Evolutionary conservation across 2,888 invertebrate species (phyloP).

Genomic region (Antheraea assamensis): DNA sequence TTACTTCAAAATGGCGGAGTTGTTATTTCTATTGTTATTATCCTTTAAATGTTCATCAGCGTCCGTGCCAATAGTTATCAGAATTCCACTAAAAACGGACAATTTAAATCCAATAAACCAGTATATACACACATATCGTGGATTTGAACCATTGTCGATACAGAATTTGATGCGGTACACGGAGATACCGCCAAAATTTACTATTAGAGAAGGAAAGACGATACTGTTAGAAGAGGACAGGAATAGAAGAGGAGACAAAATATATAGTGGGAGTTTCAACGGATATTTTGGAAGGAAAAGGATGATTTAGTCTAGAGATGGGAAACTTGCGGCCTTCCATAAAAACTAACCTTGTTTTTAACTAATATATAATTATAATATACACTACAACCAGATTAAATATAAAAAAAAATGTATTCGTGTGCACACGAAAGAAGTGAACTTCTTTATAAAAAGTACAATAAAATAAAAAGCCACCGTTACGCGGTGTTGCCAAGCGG

Average conservation of each 20-base stretch:
- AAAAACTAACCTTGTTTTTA: too few species aligned
- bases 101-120: slow-evolving; percentile 35
- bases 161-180: slow-evolving; percentile 39
- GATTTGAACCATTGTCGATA: slow-evolving; percentile 37
- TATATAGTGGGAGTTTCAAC: slow-evolving; percentile 29
- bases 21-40: slow-evolving; percentile 21
- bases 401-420: too few species aligned
- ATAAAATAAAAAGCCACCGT: slow-evolving; percentile 66
- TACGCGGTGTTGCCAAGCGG: slow-evolving; percentile 74
- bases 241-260: slow-evolving; percentile 23
- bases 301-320: slow-evolving; percentile 24
- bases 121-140: slow-evolving; percentile 37
- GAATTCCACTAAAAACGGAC: slow-evolving; percentile 30
- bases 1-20: slow-evolving; percentile 26
- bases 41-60: slow-evolving; percentile 21
- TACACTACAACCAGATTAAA: too few species aligned
- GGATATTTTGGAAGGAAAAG: slow-evolving; percentile 33
- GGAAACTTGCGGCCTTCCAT: too few species aligned
- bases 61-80: slow-evolving; percentile 27
- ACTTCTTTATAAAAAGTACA: too few species aligned
- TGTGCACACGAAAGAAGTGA: too few species aligned
- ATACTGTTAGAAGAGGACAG: slow-evolving; percentile 27
- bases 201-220: slow-evolving; percentile 25
- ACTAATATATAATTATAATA: too few species aligned
- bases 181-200: slow-evolving; percentile 38